phyloP scores from a whole-genome alignment of 1,140 invertebrate genomes.

The Macrobrachium rosenbergii region DNA sequence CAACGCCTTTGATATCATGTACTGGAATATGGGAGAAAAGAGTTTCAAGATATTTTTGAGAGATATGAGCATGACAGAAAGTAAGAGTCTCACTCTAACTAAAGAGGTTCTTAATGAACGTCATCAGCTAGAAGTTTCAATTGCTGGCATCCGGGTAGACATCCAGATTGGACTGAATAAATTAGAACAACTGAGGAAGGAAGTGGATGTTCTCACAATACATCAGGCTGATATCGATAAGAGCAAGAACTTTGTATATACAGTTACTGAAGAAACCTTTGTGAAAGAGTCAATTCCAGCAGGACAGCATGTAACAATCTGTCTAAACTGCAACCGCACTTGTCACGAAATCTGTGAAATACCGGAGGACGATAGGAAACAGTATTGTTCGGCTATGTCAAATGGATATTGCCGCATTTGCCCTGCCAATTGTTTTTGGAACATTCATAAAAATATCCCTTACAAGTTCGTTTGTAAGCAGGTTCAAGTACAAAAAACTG shows the following conservation, averaged over 20 bases:
- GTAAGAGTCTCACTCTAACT: conserved; percentile 19
- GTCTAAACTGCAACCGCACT: conserved; percentile 5
- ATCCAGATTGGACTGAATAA: conserved; percentile 1
- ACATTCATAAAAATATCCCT: too few species aligned
- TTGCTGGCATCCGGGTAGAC: not conserved
- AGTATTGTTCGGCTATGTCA: too few species aligned
- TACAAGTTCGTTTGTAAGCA: too few species aligned
- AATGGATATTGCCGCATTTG: not conserved
- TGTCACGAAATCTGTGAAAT: conserved; percentile 6
- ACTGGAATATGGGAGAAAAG: conserved; percentile 25
- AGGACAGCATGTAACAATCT: conserved; percentile 19
- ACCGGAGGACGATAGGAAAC: not conserved
- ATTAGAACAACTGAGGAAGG: conserved; percentile 18
- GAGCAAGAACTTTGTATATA: conserved; percentile 22
- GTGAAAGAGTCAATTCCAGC: not conserved
- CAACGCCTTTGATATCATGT: conserved; percentile 4
- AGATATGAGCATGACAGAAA: not conserved
- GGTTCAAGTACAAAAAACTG: too few species aligned
- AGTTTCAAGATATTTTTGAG: conserved; percentile 8
- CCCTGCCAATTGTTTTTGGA: not conserved
- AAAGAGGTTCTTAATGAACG: conserved; percentile 28
- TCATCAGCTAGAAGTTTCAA: not conserved
- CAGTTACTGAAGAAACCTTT: not conserved
- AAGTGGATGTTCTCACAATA: not conserved
- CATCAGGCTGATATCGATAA: conserved; percentile 25